A percentile compares a stretch with the other conserved stretches of the same genome.
phyloP scores from a whole-genome alignment of 2,888 invertebrate genomes.

The Petrolisthes manimaculis region DNA sequence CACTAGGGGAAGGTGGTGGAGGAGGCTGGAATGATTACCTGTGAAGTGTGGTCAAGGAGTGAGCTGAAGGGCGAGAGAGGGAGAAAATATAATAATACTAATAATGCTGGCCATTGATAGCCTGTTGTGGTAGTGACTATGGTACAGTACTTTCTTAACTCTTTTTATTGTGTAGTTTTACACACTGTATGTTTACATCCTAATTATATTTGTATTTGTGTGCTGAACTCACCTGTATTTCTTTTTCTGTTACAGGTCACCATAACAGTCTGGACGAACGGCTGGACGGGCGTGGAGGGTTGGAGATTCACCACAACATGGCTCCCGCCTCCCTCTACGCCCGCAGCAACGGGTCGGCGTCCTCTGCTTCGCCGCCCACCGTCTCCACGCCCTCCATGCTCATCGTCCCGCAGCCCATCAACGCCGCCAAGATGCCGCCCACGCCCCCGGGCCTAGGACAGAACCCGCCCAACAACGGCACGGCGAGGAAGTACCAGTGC shows the following conservation, averaged over 20 bases:
- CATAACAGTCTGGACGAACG: slow-evolving; percentile 61
- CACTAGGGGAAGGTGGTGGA: too few relatives aligned
- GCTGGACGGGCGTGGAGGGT: slow-evolving; percentile 55
- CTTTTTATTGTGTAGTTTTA: too few relatives aligned
- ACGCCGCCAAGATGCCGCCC: slow-evolving; percentile 65
- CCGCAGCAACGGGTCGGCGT: slow-evolving; percentile 64
- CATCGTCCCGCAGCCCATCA: slow-evolving; percentile 66
- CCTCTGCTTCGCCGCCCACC: slow-evolving; percentile 63
- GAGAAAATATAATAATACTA: too few relatives aligned
- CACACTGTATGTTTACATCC: too few relatives aligned
- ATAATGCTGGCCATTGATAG: too few relatives aligned
- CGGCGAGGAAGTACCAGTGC: slow-evolving; percentile 66
- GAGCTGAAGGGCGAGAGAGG: too few relatives aligned
- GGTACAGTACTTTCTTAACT: too few relatives aligned
- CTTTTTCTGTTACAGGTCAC: slow-evolving; percentile 25
- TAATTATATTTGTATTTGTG: too few relatives aligned
- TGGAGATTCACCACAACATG: slow-evolving; percentile 60
- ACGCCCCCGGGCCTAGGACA: slow-evolving; percentile 61
- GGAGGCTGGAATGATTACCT: too few relatives aligned
- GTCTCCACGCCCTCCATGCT: slow-evolving; percentile 66
- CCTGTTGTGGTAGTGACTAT: too few relatives aligned
- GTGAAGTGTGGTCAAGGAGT: too few relatives aligned
- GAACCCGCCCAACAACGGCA: slow-evolving; percentile 61
- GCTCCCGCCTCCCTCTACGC: slow-evolving; percentile 63
- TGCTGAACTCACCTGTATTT: background rate